Evolutionary conservation across 2,113 vertebrate genomes (phyloP).

Genomic region (Notarius lentiginosus): DNA sequence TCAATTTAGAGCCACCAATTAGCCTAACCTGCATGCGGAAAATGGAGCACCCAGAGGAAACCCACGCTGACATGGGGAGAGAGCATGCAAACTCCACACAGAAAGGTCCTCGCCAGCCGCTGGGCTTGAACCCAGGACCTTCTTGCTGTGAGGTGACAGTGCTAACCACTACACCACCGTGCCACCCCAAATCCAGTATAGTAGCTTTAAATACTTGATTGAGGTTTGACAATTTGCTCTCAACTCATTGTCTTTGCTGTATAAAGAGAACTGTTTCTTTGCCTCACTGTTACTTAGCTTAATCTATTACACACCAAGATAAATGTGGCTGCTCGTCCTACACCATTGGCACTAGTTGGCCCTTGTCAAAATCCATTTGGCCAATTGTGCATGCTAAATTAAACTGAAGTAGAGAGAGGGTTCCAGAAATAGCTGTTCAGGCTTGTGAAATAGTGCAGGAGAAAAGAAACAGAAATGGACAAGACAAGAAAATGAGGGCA

Average conservation of each 20-base stretch:
- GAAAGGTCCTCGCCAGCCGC: too few relatives aligned
- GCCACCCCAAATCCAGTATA: neutral
- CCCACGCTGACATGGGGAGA: too few relatives aligned
- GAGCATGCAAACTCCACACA: too few relatives aligned
- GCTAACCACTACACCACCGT: too few relatives aligned
- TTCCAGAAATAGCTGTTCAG: conserved; percentile 11
- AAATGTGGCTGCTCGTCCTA: neutral
- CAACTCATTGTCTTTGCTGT: neutral
- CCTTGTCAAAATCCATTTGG: conserved; percentile 22
- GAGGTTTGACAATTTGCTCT: neutral
- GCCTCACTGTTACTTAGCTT: neutral
- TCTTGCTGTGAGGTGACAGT: too few relatives aligned
- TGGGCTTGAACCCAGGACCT: too few relatives aligned
- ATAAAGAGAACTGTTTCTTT: neutral
- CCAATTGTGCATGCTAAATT: conserved; percentile 12
- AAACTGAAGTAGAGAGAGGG: neutral
- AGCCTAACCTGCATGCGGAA: too few relatives aligned
- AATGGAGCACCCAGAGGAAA: too few relatives aligned
- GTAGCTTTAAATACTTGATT: neutral
- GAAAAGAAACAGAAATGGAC: neutral
- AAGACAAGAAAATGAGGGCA: neutral
- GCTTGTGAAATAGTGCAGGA: neutral
- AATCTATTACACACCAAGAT: conserved; percentile 5
- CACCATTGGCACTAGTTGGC: neutral
- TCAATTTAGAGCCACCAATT: too few relatives aligned